A percentile compares a stretch with the other conserved stretches of the same genome.
Evolutionary conservation across 2,797 vertebrate genomes (phyloP).

Genomic region (Chloroceryle inda): DNA sequence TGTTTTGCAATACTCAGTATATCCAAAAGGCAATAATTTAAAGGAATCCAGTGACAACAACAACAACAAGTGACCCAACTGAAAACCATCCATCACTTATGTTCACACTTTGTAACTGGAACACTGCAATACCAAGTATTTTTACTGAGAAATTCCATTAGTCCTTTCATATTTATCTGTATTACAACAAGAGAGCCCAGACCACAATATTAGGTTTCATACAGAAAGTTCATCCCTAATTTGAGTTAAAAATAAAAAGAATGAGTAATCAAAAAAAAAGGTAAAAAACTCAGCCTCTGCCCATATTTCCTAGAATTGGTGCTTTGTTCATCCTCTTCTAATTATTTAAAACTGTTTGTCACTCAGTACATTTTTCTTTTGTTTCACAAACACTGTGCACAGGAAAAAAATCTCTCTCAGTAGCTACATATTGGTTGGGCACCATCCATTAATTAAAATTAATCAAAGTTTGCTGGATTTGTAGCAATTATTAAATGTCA

Average conservation of each 20-base stretch:
- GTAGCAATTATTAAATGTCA: background rate
- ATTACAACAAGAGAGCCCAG: background rate
- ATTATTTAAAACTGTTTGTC: conserved; percentile 39
- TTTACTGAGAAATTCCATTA: conserved; percentile 27
- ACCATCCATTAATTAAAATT: background rate
- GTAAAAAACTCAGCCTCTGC: background rate
- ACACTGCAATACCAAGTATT: background rate
- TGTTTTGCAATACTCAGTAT: background rate
- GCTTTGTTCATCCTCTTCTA: conserved; percentile 34
- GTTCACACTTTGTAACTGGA: conserved; percentile 45
- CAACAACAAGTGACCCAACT: background rate
- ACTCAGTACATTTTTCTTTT: background rate
- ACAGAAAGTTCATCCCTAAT: background rate
- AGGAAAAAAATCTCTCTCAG: background rate
- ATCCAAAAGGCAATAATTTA: background rate
- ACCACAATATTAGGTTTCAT: background rate
- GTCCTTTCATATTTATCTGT: background rate
- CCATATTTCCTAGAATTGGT: conserved; percentile 42
- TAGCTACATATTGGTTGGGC: background rate
- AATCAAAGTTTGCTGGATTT: background rate
- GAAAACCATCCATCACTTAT: background rate
- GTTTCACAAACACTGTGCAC: conserved; percentile 15
- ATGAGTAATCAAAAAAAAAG: conserved; percentile 40
- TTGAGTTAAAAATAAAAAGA: conserved; percentile 54
- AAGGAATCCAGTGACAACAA: background rate